Evolutionary conservation across 2,113 vertebrate genomes (phyloP).

Genomic region (Lipotes vexillifer): DNA sequence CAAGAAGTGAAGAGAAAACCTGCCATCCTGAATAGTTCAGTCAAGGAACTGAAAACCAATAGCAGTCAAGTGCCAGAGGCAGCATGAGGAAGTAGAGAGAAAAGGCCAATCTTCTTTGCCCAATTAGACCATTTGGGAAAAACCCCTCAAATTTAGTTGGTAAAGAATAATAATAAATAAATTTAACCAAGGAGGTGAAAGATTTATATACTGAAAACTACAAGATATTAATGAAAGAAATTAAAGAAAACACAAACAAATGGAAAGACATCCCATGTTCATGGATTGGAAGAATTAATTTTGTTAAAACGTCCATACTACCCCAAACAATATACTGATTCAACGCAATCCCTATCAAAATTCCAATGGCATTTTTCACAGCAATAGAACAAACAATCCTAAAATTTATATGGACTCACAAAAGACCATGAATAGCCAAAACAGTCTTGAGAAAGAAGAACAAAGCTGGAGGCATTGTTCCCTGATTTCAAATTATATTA

Average conservation of each 20-base stretch:
- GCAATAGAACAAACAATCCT: background rate
- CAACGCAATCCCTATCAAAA: background rate
- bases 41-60: background rate
- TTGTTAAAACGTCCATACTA: background rate
- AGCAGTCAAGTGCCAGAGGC: background rate
- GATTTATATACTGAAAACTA: background rate
- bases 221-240: background rate
- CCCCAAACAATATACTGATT: background rate
- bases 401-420: background rate
- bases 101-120: background rate
- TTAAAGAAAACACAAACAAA: background rate
- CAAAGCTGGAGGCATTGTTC: background rate
- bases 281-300: background rate
- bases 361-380: background rate
- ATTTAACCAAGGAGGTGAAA: background rate
- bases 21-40: background rate
- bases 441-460: background rate
- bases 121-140: background rate
- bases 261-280: background rate
- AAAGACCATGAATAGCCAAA: background rate
- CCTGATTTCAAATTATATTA: background rate
- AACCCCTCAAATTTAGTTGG: background rate
- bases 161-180: background rate
- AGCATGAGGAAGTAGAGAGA: background rate
- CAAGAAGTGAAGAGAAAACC: background rate